Evolutionary conservation across 2,888 invertebrate species (phyloP).

Genomic region (Tenthredo livida): DNA sequence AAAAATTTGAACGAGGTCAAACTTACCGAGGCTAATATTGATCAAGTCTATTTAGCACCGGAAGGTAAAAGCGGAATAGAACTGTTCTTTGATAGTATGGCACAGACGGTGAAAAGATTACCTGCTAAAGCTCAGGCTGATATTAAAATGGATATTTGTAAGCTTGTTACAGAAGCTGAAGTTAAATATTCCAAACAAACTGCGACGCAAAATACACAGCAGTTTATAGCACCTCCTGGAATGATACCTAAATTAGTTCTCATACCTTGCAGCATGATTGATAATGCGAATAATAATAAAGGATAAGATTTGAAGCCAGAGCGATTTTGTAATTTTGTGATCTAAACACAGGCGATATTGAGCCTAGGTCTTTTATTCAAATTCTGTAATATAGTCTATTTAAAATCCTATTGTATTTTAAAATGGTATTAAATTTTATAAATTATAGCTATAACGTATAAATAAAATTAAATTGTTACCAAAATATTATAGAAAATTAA

Average conservation of each 20-base stretch:
- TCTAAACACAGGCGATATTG: background rate
- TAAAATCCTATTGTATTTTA: background rate
- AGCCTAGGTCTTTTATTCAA: background rate
- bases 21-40: constrained; percentile 53
- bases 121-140: constrained; percentile 72
- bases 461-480: constrained; percentile 27
- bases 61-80: constrained; percentile 64
- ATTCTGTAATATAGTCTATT: constrained; percentile 19
- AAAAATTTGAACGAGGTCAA: constrained; percentile 31
- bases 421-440: constrained; percentile 15
- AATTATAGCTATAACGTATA: constrained; percentile 12
- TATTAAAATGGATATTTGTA: constrained; percentile 74
- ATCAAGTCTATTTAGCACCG: constrained; percentile 46
- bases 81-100: constrained; percentile 74
- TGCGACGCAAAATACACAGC: constrained; percentile 63
- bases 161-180: constrained; percentile 73
- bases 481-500: background rate
- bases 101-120: constrained; percentile 70
- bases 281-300: constrained; percentile 65
- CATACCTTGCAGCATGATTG: constrained; percentile 75
- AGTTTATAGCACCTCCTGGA: constrained; percentile 68
- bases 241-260: constrained; percentile 74
- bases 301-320: background rate
- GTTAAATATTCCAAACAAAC: constrained; percentile 63
- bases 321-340: too few relatives aligned